A percentile compares a stretch with the other conserved stretches of the same genome.
Evolutionary conservation across 2,113 vertebrate species (phyloP).

Genomic region (Capreolus pygargus): DNA sequence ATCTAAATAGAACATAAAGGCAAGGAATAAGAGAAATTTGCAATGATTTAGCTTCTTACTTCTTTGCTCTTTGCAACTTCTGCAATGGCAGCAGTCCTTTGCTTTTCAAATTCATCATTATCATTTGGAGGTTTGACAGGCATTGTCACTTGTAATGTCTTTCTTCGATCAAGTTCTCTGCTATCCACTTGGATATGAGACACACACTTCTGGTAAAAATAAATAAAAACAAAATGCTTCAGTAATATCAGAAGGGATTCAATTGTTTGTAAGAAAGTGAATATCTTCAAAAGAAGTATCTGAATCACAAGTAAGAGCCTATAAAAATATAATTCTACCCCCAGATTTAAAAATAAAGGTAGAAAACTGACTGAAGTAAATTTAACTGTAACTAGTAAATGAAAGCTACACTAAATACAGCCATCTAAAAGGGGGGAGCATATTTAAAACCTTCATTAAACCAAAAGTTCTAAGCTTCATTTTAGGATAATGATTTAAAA

Average conservation of each 20-base stretch:
- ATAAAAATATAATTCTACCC: conserved; percentile 17
- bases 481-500: conserved; percentile 19
- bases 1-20: conserved; percentile 5
- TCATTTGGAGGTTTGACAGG: conserved; percentile 85
- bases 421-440: neutral
- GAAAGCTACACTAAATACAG: neutral
- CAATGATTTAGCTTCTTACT: conserved; percentile 79
- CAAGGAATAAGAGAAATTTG: conserved; percentile 6
- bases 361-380: neutral
- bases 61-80: conserved; percentile 98
- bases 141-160: conserved; percentile 89
- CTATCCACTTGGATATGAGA: conserved; percentile 90
- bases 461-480: neutral
- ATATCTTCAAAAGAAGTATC: neutral
- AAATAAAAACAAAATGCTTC: conserved; percentile 34
- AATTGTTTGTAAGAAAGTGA: neutral
- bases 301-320: neutral
- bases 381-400: conserved; percentile 23
- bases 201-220: conserved; percentile 85
- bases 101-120: conserved; percentile 98
- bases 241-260: conserved; percentile 8
- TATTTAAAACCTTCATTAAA: neutral
- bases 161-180: conserved; percentile 92
- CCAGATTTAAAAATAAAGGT: conserved; percentile 6
- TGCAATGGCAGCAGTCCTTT: conserved; percentile 95